Conservation (phyloP, 2,797 vertebrate species). For the Benthosema pterotum region DNA sequence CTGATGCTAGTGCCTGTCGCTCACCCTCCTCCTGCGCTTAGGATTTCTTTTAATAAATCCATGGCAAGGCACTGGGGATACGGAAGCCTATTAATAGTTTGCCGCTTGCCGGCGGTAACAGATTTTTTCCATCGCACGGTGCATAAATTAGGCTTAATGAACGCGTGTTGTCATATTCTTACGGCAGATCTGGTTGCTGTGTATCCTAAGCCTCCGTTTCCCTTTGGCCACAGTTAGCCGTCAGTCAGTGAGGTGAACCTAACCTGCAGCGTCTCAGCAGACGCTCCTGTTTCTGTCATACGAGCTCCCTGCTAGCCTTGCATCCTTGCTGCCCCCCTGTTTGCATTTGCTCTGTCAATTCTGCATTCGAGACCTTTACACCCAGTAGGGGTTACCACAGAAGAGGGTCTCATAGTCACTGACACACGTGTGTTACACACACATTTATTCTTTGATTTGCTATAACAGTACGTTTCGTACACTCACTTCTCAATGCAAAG, state of each 20-base stretch:
- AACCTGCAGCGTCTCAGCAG: constrained; percentile 8
- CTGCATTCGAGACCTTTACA: not conserved
- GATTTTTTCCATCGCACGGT: too few species aligned
- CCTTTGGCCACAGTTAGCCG: not conserved
- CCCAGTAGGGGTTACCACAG: too few species aligned
- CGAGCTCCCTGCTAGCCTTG: not conserved
- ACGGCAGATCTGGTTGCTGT: not conserved
- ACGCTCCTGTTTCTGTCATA: constrained; percentile 6
- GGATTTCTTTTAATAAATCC: too few species aligned
- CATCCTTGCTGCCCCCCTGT: not conserved
- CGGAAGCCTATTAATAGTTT: too few species aligned
- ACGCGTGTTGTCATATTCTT: not conserved
- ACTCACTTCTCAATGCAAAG: too few species aligned
- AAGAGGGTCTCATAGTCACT: too few species aligned
- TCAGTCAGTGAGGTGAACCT: not conserved
- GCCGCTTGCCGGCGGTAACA: too few species aligned
- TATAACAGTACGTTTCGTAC: too few species aligned
- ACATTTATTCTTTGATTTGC: too few species aligned
- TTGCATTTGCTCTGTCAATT: not conserved
- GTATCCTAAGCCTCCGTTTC: constrained; percentile 4
- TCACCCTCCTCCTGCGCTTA: not conserved
- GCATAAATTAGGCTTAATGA: not conserved
- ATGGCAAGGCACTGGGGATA: too few species aligned
- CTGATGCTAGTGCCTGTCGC: not conserved
- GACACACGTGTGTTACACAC: too few species aligned